Percentiles rank a stretch among this genome's conserved stretches.
phyloP scores from a whole-genome alignment of 2,113 vertebrate species.

The Gymnocephalus cernua region DNA sequence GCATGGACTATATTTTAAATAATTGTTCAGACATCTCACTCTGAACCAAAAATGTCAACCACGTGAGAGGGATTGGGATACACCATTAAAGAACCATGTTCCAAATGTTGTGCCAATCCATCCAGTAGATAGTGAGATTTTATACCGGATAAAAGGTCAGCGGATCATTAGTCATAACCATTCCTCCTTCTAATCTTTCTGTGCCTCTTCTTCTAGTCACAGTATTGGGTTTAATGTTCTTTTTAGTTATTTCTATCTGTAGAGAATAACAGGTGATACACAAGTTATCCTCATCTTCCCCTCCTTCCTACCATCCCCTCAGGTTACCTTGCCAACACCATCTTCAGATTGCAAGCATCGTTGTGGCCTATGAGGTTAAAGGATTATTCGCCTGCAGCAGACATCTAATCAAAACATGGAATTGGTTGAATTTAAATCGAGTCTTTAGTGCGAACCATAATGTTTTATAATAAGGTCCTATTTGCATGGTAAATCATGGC shows the following conservation, averaged over 20 bases:
- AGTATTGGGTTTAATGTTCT: neutral
- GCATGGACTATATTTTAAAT: neutral
- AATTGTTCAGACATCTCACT: neutral
- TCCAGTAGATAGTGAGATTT: neutral
- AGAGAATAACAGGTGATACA: neutral
- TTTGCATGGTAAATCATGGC: conserved; percentile 59
- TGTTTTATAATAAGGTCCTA: conserved; percentile 56
- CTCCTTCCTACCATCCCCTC: neutral
- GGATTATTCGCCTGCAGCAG: conserved; percentile 55
- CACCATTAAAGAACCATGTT: neutral
- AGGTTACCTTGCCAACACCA: conserved; percentile 20
- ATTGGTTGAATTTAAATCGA: conserved; percentile 66
- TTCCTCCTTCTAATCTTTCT: neutral
- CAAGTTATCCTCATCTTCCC: conserved; percentile 3
- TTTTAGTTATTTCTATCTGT: conserved; percentile 12
- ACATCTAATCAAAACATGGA: conserved; percentile 53
- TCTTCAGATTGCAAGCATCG: conserved; percentile 24
- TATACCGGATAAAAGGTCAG: neutral
- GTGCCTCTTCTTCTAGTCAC: no score
- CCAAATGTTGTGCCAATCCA: neutral
- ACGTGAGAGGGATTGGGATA: neutral
- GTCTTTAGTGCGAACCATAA: conserved; percentile 49
- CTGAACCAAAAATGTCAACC: neutral
- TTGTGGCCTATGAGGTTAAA: conserved; percentile 53
- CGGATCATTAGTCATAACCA: neutral